Conservation (phyloP, 1,140 invertebrate genomes). For the Cydia strobilella region DNA sequence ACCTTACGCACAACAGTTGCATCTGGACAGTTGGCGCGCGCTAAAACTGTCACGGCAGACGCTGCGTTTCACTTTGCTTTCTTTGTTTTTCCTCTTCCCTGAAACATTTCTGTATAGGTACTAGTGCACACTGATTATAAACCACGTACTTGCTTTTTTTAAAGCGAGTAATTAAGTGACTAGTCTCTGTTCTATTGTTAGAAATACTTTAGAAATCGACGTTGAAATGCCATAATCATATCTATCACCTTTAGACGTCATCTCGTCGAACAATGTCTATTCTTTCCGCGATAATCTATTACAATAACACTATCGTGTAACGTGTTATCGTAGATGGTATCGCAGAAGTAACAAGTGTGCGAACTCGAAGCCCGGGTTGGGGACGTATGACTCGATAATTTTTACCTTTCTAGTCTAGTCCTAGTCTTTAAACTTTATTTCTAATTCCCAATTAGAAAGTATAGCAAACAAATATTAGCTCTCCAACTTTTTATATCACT, state of each 20-base stretch:
- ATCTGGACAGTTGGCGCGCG: constrained; percentile 13
- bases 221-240: constrained; percentile 18
- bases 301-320: neutral
- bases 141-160: neutral
- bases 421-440: too few species aligned
- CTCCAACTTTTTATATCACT: neutral
- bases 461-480: too few species aligned
- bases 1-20: constrained; percentile 28
- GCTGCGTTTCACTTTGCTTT: constrained; percentile 16
- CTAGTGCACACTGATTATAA: neutral
- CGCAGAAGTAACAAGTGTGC: constrained; percentile 16
- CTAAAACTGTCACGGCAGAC: constrained; percentile 24
- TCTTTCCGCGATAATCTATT: constrained; percentile 28
- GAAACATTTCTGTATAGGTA: neutral
- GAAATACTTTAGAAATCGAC: constrained; percentile 20
- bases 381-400: neutral
- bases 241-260: constrained; percentile 4
- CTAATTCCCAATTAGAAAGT: too few species aligned
- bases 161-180: neutral
- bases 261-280: constrained; percentile 17
- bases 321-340: neutral
- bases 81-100: constrained; percentile 7
- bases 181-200: constrained; percentile 3
- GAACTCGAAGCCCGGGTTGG: neutral
- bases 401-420: neutral